phyloP scores from a whole-genome alignment of 2,113 vertebrate genomes.

The Pyrgilauda ruficollis region DNA sequence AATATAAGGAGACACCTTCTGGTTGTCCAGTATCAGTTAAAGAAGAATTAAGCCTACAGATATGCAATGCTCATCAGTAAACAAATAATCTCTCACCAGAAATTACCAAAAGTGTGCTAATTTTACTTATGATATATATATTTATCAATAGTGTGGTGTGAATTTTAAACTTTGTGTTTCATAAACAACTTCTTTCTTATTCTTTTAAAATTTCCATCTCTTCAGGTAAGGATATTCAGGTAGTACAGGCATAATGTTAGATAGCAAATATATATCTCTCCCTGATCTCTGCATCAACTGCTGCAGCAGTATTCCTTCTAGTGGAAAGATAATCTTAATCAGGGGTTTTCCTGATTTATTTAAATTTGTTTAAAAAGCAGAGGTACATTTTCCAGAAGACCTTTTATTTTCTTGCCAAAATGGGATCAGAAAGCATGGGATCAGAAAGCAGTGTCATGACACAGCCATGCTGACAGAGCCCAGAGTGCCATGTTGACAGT shows the following conservation, averaged over 20 bases:
- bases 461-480: fast-evolving
- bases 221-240: background rate
- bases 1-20: background rate
- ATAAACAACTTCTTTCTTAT: background rate
- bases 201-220: background rate
- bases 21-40: background rate
- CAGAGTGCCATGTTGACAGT: background rate
- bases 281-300: background rate
- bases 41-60: background rate
- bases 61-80: background rate
- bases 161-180: background rate
- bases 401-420: background rate
- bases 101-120: background rate
- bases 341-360: background rate
- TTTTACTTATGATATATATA: background rate
- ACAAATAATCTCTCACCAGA: background rate
- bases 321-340: background rate
- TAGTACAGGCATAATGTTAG: background rate
- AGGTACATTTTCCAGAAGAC: background rate
- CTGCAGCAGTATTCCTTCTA: background rate
- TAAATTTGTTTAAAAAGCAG: background rate
- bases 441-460: background rate
- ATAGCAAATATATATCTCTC: background rate
- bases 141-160: background rate
- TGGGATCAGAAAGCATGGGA: too few relatives aligned